These are phyloP conservation scores for Pygmarrhopalites habei DNA, from an alignment of 1,140 invertebrate genomes.

Conservation along the genomic window DNA sequence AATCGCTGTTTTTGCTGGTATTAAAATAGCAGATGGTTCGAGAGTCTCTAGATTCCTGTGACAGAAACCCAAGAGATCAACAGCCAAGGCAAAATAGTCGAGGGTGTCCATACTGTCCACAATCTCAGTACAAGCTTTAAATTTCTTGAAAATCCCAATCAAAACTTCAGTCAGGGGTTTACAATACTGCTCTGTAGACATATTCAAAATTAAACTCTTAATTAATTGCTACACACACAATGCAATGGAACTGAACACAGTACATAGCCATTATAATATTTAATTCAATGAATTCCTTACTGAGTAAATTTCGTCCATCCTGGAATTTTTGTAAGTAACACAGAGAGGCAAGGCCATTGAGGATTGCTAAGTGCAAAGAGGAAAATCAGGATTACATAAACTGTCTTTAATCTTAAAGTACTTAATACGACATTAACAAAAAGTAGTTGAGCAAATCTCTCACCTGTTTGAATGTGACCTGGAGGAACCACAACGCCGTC, in stretches of 20 bases:
- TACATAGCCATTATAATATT: background rate
- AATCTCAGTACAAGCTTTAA: conserved; percentile 14
- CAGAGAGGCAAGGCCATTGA: conserved; percentile 18
- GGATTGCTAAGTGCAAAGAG: no score
- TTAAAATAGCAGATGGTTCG: background rate
- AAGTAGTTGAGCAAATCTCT: no score
- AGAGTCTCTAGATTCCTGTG: background rate
- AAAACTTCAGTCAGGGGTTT: conserved; percentile 2
- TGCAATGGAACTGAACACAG: background rate
- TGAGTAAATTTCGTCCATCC: conserved; percentile 8
- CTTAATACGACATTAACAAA: no score
- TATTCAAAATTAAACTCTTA: background rate
- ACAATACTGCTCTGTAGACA: background rate
- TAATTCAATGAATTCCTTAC: conserved; percentile 11
- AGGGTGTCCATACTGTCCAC: conserved; percentile 12
- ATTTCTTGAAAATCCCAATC: conserved; percentile 7
- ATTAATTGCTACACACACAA: background rate
- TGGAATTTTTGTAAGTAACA: conserved; percentile 11
- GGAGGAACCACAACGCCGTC: conserved; percentile 19
- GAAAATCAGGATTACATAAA: no score
- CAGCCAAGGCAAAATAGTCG: conserved; percentile 25
- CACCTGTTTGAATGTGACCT: conserved; percentile 25
- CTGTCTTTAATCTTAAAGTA: no score
- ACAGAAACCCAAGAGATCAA: conserved; percentile 23
- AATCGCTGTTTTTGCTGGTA: background rate